These are phyloP conservation scores for Athalia cordata DNA, from an alignment of 2,888 invertebrate genomes.

Conservation along the genomic window DNA sequence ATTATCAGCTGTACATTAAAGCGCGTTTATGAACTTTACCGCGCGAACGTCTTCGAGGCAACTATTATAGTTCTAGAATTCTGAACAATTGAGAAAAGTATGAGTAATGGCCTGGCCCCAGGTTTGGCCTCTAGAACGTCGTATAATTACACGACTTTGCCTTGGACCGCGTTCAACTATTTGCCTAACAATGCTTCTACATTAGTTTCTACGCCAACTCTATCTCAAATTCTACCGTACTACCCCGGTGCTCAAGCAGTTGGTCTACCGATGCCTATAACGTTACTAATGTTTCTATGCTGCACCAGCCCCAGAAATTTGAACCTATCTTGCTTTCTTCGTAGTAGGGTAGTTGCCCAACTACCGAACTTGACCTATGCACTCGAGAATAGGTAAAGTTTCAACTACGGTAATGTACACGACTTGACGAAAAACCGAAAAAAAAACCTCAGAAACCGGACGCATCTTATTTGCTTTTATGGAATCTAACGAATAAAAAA, in stretches of 20 bases:
- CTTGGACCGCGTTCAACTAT: slow-evolving; percentile 47
- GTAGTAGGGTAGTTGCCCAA: neutral
- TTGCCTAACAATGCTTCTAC: slow-evolving; percentile 46
- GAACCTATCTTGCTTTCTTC: slow-evolving; percentile 20
- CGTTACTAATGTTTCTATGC: too few relatives aligned
- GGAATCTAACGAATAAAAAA: too few relatives aligned
- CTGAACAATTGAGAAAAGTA: slow-evolving; percentile 41
- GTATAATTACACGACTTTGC: slow-evolving; percentile 43
- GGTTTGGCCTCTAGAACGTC: slow-evolving; percentile 31
- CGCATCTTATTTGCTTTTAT: too few relatives aligned
- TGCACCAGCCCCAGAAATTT: slow-evolving; percentile 29
- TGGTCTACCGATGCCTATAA: too few relatives aligned
- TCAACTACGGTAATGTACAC: too few relatives aligned
- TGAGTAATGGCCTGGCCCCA: slow-evolving; percentile 39
- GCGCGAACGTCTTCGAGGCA: too few relatives aligned
- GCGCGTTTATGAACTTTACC: too few relatives aligned
- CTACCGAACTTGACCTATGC: neutral
- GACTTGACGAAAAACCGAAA: too few relatives aligned
- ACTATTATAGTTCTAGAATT: neutral
- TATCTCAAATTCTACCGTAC: slow-evolving; percentile 38
- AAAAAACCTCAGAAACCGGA: too few relatives aligned
- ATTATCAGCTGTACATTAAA: too few relatives aligned
- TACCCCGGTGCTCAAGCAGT: too few relatives aligned
- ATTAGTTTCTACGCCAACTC: slow-evolving; percentile 45
- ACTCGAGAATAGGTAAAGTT: neutral